Percentiles rank a stretch among this genome's conserved stretches.
Evolutionary conservation across 2,113 vertebrate species (phyloP).

Genomic region (Nyctereutes procyonoides): DNA sequence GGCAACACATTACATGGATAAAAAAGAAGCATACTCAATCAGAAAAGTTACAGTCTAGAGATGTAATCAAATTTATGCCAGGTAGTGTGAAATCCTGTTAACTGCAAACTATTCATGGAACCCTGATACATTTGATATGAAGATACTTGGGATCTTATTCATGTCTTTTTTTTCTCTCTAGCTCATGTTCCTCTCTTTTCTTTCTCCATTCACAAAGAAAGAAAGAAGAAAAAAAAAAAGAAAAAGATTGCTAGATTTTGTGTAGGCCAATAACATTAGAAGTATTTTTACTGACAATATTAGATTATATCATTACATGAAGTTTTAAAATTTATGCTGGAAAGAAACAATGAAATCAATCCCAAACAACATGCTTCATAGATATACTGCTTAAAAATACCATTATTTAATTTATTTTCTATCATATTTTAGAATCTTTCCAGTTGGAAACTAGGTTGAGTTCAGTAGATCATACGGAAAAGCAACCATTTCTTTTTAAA

Average conservation of each 20-base stretch:
- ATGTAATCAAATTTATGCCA: slow-evolving; percentile 87
- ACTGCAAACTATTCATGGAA: slow-evolving; percentile 55
- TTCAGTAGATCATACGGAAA: slow-evolving; percentile 78
- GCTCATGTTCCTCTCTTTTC: slow-evolving; percentile 52
- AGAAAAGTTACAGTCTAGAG: slow-evolving; percentile 88
- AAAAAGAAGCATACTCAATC: slow-evolving; percentile 89
- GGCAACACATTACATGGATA: slow-evolving; percentile 91
- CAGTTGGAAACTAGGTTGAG: slow-evolving; percentile 72
- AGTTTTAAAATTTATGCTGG: slow-evolving; percentile 67
- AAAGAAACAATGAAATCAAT: slow-evolving; percentile 76
- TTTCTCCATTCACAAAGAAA: slow-evolving; percentile 81
- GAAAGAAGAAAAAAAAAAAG: slow-evolving; percentile 82
- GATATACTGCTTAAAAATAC: slow-evolving; percentile 59
- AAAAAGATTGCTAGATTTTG: slow-evolving; percentile 72
- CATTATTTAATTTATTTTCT: slow-evolving; percentile 55
- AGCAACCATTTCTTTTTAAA: slow-evolving; percentile 65
- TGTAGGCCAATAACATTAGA: slow-evolving; percentile 77
- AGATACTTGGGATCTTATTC: slow-evolving; percentile 80
- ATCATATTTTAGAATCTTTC: slow-evolving; percentile 62
- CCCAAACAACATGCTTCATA: slow-evolving; percentile 70
- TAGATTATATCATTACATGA: slow-evolving; percentile 75
- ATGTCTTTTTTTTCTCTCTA: slow-evolving; percentile 61
- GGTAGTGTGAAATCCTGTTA: slow-evolving; percentile 85
- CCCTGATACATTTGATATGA: slow-evolving; percentile 84
- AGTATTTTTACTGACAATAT: slow-evolving; percentile 79